Percentiles rank a stretch among this genome's conserved stretches.
phyloP scores from a whole-genome alignment of 2,797 vertebrate genomes.

The Psittacula echo region DNA sequence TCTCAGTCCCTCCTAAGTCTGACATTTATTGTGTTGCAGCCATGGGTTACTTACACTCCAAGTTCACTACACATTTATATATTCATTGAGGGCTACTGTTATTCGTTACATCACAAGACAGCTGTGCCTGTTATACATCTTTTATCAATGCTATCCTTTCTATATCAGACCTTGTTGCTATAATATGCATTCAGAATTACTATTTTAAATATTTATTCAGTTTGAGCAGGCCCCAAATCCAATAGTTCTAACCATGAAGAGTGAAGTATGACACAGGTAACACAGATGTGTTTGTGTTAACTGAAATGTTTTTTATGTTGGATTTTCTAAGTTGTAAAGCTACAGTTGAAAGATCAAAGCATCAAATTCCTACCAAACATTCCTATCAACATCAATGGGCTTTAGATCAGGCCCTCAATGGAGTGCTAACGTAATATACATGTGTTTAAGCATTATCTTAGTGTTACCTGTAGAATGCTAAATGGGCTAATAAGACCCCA shows the following conservation, averaged over 20 bases:
- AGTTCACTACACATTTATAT: neutral
- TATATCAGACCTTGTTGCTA: neutral
- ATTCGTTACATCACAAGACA: neutral
- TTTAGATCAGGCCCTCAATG: conserved; percentile 24
- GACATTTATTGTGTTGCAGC: neutral
- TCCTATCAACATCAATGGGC: neutral
- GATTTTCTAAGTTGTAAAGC: neutral
- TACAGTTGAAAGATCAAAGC: neutral
- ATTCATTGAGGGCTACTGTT: neutral
- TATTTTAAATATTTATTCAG: neutral
- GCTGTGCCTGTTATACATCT: neutral
- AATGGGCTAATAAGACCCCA: neutral
- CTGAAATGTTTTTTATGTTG: neutral
- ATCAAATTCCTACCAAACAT: neutral
- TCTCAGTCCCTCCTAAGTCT: neutral
- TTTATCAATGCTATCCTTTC: neutral
- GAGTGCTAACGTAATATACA: neutral
- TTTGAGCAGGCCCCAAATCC: neutral
- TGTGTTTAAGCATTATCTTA: conserved; percentile 11
- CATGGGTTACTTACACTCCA: neutral
- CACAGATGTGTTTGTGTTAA: neutral
- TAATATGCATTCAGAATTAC: neutral
- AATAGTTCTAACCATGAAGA: neutral
- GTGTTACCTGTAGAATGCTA: neutral
- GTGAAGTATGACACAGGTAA: neutral